phyloP scores from a whole-genome alignment of 1,140 invertebrate species.

The Whitmania pigra region DNA sequence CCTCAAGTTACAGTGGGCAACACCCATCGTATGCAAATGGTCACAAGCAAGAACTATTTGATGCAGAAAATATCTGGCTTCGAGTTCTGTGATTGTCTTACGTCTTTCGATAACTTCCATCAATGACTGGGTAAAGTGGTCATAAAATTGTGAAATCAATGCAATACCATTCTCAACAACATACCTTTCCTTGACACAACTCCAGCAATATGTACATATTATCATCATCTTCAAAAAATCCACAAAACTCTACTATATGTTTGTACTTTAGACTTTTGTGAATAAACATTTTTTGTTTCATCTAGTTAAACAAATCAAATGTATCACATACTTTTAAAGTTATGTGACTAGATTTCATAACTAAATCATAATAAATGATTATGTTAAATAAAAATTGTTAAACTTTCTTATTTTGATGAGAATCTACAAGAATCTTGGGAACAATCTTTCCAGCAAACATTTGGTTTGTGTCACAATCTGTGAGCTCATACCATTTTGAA shows the following conservation, averaged over 20 bases:
- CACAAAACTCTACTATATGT: slow-evolving; percentile 83
- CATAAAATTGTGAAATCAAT: slow-evolving; percentile 18
- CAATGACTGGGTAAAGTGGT: slow-evolving; percentile 44
- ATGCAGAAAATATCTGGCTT: slow-evolving; percentile 84
- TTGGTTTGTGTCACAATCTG: slow-evolving; percentile 57
- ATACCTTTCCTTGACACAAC: slow-evolving; percentile 77
- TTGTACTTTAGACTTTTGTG: slow-evolving; percentile 71
- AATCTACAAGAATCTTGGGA: slow-evolving; percentile 78
- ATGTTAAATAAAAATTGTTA: not conserved
- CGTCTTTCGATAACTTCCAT: slow-evolving; percentile 71
- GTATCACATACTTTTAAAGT: not conserved
- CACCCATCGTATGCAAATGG: slow-evolving; percentile 74
- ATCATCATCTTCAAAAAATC: slow-evolving; percentile 80
- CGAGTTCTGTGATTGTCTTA: slow-evolving; percentile 84
- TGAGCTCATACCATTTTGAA: slow-evolving; percentile 94
- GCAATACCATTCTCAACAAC: slow-evolving; percentile 27
- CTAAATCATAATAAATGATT: not conserved
- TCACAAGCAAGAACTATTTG: slow-evolving; percentile 83
- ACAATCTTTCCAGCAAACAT: slow-evolving; percentile 91
- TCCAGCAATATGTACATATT: slow-evolving; percentile 95
- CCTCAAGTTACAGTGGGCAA: slow-evolving; percentile 93
- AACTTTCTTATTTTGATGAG: slow-evolving; percentile 81
- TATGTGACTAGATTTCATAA: too few species aligned
- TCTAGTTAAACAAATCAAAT: slow-evolving; percentile 39
- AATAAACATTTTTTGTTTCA: slow-evolving; percentile 78